phyloP scores from a whole-genome alignment of 2,888 invertebrate genomes.

The Tricholauxania praeusta region DNA sequence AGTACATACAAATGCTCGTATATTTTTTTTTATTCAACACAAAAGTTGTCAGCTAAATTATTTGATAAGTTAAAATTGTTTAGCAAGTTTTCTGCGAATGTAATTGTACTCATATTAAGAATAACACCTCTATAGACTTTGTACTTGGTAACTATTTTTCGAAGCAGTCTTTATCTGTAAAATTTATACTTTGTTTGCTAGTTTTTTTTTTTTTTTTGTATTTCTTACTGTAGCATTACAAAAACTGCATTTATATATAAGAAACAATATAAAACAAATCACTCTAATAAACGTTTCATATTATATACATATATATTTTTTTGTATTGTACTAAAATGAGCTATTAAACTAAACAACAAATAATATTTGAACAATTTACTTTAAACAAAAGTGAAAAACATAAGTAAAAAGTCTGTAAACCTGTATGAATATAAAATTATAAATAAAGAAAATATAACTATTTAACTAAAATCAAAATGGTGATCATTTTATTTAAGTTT shows the following conservation, averaged over 20 bases:
- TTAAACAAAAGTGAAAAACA: conserved; percentile 28
- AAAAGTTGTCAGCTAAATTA: background rate
- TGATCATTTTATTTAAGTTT: background rate
- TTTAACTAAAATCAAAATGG: conserved; percentile 8
- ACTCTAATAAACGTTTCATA: conserved; percentile 22
- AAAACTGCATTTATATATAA: conserved; percentile 34
- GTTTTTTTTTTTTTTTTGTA: background rate
- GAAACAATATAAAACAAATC: conserved; percentile 12
- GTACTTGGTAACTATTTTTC: conserved; percentile 23
- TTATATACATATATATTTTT: conserved; percentile 10
- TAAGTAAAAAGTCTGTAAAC: conserved; percentile 31
- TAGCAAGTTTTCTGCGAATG: no score
- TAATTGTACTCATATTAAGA: background rate
- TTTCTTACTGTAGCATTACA: conserved; percentile 9
- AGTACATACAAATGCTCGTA: background rate
- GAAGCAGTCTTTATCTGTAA: background rate
- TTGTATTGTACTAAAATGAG: conserved; percentile 28
- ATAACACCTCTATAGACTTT: background rate
- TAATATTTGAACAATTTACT: conserved; percentile 19
- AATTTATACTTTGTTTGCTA: background rate
- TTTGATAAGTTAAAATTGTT: background rate
- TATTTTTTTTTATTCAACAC: background rate
- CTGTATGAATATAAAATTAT: conserved; percentile 28
- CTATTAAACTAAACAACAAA: conserved; percentile 12
- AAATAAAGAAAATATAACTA: conserved; percentile 32